A percentile compares a stretch with the other conserved stretches of the same genome.
These are phyloP conservation scores for Rhopilema esculentum DNA, from an alignment of 30 jellyfish, hydroid and myxozoan species.

Conservation along the genomic window DNA sequence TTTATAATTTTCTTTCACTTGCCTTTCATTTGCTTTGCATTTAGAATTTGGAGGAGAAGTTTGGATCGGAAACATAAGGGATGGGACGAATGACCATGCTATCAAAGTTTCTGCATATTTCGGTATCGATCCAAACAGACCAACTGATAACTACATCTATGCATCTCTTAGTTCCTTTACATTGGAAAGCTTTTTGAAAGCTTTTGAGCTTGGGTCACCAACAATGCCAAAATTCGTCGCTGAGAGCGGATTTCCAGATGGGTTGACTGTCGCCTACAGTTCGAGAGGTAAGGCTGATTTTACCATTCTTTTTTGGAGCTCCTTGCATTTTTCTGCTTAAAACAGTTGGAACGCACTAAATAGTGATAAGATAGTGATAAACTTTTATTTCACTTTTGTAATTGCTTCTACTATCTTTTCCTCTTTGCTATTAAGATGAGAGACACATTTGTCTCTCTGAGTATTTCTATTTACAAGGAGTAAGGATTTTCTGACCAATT, in stretches of 20 bases:
- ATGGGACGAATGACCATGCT: slow-evolving; percentile 46
- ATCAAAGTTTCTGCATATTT: slow-evolving; percentile 67
- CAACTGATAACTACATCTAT: slow-evolving; percentile 62
- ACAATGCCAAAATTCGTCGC: slow-evolving; percentile 36
- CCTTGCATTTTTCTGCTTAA: too few species aligned
- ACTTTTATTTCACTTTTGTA: too few species aligned
- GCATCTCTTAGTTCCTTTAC: slow-evolving; percentile 57
- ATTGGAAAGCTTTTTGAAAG: slow-evolving; percentile 42
- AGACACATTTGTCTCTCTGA: too few species aligned
- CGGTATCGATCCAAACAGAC: slow-evolving; percentile 61
- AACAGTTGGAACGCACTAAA: too few species aligned
- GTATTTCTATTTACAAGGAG: too few species aligned
- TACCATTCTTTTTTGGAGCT: too few species aligned
- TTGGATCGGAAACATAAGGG: slow-evolving; percentile 72
- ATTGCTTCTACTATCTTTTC: too few species aligned
- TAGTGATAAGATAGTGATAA: too few species aligned
- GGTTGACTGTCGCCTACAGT: slow-evolving; percentile 48
- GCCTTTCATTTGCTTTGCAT: slow-evolving; percentile 1
- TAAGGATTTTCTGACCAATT: too few species aligned
- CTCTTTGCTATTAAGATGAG: too few species aligned
- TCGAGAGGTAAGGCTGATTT: slow-evolving; percentile 26
- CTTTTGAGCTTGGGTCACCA: slow-evolving; percentile 60
- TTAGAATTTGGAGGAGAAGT: slow-evolving; percentile 81
- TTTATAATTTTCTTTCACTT: background rate
- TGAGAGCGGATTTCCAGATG: slow-evolving; percentile 59